These are phyloP conservation scores for Mamestra brassicae DNA, from an alignment of 2,888 invertebrate species.

Conservation along the genomic window DNA sequence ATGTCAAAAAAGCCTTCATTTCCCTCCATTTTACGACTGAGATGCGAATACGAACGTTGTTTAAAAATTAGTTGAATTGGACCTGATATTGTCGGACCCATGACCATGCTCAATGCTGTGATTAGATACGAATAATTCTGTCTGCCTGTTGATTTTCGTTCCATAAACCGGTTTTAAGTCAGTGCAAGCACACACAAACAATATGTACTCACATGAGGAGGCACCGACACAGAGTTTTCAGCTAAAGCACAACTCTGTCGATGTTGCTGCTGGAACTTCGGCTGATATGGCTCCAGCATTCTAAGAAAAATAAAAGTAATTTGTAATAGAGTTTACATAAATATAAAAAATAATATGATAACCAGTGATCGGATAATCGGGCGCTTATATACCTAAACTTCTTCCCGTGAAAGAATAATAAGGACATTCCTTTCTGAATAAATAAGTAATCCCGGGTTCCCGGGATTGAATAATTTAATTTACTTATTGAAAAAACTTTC, in stretches of 20 bases:
- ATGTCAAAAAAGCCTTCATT: no score
- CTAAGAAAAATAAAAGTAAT: constrained; percentile 78
- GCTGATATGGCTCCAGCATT: constrained; percentile 97
- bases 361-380: no score
- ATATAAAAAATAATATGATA: background rate
- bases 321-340: background rate
- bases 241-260: constrained; percentile 93
- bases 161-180: background rate
- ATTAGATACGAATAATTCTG: background rate
- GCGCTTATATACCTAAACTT: no score
- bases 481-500: no score
- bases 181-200: constrained; percentile 10
- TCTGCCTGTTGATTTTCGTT: background rate
- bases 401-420: no score
- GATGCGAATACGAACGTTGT: no score
- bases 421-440: no score
- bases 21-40: no score
- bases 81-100: background rate
- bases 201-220: constrained; percentile 83
- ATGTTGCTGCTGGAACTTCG: constrained; percentile 96
- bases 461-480: no score
- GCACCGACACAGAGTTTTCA: constrained; percentile 86
- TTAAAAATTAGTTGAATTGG: no score
- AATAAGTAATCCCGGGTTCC: no score
- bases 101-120: no score